Conservation (phyloP, 2,797 vertebrate genomes). For the Dermochelys coriacea region DNA sequence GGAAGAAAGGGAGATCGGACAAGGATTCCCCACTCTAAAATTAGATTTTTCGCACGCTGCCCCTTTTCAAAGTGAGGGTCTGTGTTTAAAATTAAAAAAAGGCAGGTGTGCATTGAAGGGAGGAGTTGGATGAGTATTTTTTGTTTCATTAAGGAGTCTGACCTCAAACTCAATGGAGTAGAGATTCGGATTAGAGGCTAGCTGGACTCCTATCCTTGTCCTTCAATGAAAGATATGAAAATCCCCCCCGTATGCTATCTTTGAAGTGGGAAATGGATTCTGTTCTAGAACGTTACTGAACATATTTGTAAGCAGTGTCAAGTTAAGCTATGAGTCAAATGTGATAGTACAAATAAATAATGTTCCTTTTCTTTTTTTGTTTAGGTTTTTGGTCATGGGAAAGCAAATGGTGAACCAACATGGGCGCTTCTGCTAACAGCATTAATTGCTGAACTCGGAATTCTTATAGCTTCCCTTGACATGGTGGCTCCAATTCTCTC, state of each 20-base stretch:
- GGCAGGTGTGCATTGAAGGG: not conserved
- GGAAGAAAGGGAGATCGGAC: not conserved
- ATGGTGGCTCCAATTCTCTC: constrained; percentile 99
- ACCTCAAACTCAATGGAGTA: not conserved
- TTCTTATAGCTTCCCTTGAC: constrained; percentile 97
- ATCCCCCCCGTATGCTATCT: not conserved
- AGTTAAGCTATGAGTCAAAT: not conserved
- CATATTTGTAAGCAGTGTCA: not conserved
- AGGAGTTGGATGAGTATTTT: not conserved
- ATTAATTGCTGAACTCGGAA: constrained; percentile 95
- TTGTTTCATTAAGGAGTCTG: not conserved
- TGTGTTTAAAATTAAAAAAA: not conserved
- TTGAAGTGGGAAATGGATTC: not conserved
- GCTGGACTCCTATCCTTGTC: not conserved
- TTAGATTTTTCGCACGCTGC: not conserved
- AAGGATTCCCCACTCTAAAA: not conserved
- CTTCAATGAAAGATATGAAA: not conserved
- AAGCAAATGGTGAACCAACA: constrained; percentile 95
- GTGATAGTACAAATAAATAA: not conserved
- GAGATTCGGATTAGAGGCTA: not conserved
- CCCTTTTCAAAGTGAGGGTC: not conserved
- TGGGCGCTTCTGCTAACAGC: constrained; percentile 97
- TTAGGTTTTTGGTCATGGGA: constrained; percentile 96
- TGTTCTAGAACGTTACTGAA: not conserved
- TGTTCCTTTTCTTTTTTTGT: not conserved